Base-by-base conservation (phyloP, 2,797 vertebrate species). In the Darevskia mixta region DNA sequence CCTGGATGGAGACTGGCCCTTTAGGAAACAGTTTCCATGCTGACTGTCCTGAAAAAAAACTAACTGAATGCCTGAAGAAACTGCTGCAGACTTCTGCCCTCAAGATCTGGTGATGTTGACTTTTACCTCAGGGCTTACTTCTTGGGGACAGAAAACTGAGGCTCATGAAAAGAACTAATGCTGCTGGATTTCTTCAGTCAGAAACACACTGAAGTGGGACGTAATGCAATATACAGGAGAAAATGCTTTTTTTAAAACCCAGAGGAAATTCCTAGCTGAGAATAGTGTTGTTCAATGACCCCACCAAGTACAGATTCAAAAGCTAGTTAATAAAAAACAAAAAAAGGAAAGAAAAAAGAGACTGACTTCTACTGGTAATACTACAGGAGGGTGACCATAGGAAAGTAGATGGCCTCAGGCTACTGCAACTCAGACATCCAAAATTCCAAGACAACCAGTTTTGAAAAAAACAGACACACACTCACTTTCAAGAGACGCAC, bases 391-490 rank as follows among this genome's bases (percentile, higher is more conserved):
- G 29, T 85, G 88, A 75, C 69, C 43, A 72, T 13, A 18, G n/a
- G 38, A 80, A 82, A 86, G 66, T 25, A 82, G 29, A 72, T 8
- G 5, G 79, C 79, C 49, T 58, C 38, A 4, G 73, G 85, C 84
- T 71, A 61, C 58, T 81, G 61, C 61, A 85, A 81, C 32, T 78
- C 88, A 89, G 88, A 85, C 88, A 23, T 80, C 71, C 87, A 55
- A 89, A 89, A 85, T 88, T 64, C 83, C 83, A 88, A 82, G 86
- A 72, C 79, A 85, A 45, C 78, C 78, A 45, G 35, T 18, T 69
- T 76, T 72, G 69, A 61, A 79, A 76, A 55, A 79, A 76, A 55
- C 32, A 67, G 83, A 64, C 83, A 49, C 10, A 27, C 45, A 87
- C 55, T 55, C 17, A 15, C 72, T 29, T 87, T 38, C 77, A 85